These are phyloP conservation scores for Spodoptera litura DNA, from an alignment of 1,140 invertebrate species.

Conservation along the genomic window DNA sequence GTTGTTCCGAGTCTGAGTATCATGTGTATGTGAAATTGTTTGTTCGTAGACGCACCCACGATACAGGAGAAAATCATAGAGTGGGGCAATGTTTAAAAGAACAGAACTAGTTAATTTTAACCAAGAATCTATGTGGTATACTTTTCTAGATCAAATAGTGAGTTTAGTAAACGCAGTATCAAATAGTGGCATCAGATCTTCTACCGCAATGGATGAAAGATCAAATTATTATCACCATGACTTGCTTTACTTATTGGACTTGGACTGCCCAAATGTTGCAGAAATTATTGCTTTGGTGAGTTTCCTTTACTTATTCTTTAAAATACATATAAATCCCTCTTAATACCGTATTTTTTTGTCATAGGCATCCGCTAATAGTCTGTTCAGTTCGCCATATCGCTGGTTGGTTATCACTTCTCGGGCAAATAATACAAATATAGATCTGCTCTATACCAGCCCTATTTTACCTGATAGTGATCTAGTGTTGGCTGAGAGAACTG, in stretches of 20 bases:
- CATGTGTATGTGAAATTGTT: no score
- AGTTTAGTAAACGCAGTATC: conserved; percentile 57
- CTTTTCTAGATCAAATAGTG: conserved; percentile 59
- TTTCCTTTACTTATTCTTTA: neutral
- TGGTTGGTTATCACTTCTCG: conserved; percentile 62
- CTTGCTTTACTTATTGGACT: conserved; percentile 61
- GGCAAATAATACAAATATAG: conserved; percentile 10
- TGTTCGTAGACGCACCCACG: no score
- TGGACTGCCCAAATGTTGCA: conserved; percentile 59
- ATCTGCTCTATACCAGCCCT: conserved; percentile 48
- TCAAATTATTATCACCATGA: conserved; percentile 53
- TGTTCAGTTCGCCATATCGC: conserved; percentile 63
- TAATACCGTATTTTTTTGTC: neutral
- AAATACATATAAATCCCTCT: neutral
- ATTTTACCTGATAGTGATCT: conserved; percentile 70
- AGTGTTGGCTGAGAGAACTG: conserved; percentile 60
- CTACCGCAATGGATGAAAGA: conserved; percentile 25
- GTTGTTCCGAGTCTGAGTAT: no score
- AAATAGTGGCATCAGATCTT: conserved; percentile 53
- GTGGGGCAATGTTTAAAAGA: no score
- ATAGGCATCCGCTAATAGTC: conserved; percentile 53
- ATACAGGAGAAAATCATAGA: no score
- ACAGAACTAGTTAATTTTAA: no score
- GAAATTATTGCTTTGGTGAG: conserved; percentile 39
- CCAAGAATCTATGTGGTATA: neutral